phyloP scores from a whole-genome alignment of 2,888 invertebrate genomes.

The Drosophila nigricruria region DNA sequence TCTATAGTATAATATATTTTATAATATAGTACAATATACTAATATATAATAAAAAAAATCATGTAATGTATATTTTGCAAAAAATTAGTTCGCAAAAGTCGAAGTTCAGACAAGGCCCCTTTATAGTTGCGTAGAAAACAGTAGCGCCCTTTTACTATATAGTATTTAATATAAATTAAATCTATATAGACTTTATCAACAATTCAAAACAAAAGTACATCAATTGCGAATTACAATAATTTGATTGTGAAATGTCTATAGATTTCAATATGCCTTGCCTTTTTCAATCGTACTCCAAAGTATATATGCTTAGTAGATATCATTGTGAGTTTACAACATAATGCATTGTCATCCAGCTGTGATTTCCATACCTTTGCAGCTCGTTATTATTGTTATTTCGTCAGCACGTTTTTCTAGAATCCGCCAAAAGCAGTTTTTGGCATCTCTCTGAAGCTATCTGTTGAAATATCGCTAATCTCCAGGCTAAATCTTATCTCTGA shows the following conservation, averaged over 20 bases:
- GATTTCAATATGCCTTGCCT: constrained; percentile 14
- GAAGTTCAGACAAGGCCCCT: not conserved
- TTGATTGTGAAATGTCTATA: constrained; percentile 15
- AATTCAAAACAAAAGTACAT: not conserved
- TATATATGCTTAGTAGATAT: constrained; percentile 27
- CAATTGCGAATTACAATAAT: not conserved
- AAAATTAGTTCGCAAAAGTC: not conserved
- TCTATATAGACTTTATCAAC: not conserved
- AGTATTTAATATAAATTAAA: not conserved
- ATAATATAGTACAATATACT: not conserved
- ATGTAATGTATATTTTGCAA: not conserved
- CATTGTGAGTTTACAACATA: constrained; percentile 25
- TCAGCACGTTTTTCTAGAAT: constrained; percentile 1
- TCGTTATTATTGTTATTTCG: constrained; percentile 37
- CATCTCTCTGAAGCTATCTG: constrained; percentile 34
- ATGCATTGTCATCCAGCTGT: constrained; percentile 33
- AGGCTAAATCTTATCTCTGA: constrained; percentile 63
- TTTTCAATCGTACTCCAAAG: constrained; percentile 9
- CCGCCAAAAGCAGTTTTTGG: constrained; percentile 7
- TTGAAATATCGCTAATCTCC: constrained; percentile 39
- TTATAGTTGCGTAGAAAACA: not conserved
- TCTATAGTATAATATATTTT: not conserved
- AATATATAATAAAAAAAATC: not conserved
- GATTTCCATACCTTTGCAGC: constrained; percentile 42
- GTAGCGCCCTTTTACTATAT: not conserved